Percentiles rank a stretch among this genome's conserved stretches.
Conservation (phyloP, 2,113 vertebrate genomes). For the Pardalotus punctatus region DNA sequence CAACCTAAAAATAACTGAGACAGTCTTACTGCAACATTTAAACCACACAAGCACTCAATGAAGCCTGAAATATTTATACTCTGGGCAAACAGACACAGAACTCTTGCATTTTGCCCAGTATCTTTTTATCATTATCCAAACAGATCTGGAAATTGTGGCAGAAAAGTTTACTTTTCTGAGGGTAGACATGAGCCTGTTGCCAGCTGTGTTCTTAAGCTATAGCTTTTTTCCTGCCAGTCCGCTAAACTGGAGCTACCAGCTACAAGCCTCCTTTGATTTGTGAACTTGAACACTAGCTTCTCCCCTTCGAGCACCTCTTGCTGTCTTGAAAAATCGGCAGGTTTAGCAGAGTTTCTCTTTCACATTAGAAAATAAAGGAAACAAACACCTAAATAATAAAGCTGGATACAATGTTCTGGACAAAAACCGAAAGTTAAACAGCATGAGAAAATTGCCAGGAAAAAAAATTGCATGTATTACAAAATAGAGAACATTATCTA, state of each 20-base stretch:
- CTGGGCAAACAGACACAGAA: conserved; percentile 12
- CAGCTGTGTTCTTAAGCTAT: background rate
- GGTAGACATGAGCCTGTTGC: background rate
- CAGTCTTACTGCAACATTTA: background rate
- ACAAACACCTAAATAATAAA: background rate
- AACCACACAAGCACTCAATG: background rate
- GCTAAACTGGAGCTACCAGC: background rate
- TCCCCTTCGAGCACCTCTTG: background rate
- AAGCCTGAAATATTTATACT: conserved; percentile 21
- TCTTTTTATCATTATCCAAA: conserved; percentile 12
- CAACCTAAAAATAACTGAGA: conserved; percentile 11
- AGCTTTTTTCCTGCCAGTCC: background rate
- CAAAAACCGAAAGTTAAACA: background rate
- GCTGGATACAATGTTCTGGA: background rate
- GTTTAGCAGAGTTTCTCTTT: background rate
- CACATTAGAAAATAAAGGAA: background rate
- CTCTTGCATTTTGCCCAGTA: background rate
- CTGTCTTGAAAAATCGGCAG: background rate
- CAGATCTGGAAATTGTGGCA: background rate
- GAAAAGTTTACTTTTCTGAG: background rate
- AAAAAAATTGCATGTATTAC: background rate
- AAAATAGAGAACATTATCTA: background rate
- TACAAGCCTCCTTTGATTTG: background rate
- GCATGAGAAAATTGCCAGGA: background rate
- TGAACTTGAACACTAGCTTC: background rate